phyloP scores from a whole-genome alignment of 2,888 invertebrate species.

The Pristionchus arcanus region DNA sequence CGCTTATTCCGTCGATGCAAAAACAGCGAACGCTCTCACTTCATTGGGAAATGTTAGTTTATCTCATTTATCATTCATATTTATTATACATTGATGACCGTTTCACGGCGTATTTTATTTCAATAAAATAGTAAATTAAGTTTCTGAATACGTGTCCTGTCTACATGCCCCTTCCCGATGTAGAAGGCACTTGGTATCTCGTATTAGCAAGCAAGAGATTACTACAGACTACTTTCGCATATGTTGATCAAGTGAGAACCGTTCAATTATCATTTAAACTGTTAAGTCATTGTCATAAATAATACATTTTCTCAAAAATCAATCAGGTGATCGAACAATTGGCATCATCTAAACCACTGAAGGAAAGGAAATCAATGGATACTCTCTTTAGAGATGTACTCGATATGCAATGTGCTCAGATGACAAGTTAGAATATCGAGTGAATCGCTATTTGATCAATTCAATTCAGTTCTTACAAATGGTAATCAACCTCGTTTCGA shows the following conservation, averaged over 20 bases:
- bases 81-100: not conserved
- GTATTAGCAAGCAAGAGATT: conserved; percentile 25
- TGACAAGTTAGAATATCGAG: conserved; percentile 2
- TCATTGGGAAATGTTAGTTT: conserved; percentile 53
- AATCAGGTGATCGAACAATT: conserved; percentile 45
- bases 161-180: conserved; percentile 21
- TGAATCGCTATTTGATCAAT: not conserved
- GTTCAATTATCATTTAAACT: not conserved
- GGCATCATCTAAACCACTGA: conserved; percentile 35
- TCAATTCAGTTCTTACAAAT: not conserved
- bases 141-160: conserved; percentile 53
- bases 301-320: not conserved
- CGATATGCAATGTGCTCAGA: conserved; percentile 41
- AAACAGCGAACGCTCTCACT: conserved; percentile 53
- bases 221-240: conserved; percentile 43
- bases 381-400: conserved; percentile 48
- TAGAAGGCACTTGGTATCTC: conserved; percentile 52
- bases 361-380: conserved; percentile 34
- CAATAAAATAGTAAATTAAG: conserved; percentile 13
- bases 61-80: not conserved
- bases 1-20: conserved; percentile 37
- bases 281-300: not conserved
- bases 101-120: not conserved
- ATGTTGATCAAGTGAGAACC: conserved; percentile 38
- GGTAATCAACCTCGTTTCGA: conserved; percentile 51